phyloP scores from a whole-genome alignment of 2,888 invertebrate species.

The Andrena camellia region DNA sequence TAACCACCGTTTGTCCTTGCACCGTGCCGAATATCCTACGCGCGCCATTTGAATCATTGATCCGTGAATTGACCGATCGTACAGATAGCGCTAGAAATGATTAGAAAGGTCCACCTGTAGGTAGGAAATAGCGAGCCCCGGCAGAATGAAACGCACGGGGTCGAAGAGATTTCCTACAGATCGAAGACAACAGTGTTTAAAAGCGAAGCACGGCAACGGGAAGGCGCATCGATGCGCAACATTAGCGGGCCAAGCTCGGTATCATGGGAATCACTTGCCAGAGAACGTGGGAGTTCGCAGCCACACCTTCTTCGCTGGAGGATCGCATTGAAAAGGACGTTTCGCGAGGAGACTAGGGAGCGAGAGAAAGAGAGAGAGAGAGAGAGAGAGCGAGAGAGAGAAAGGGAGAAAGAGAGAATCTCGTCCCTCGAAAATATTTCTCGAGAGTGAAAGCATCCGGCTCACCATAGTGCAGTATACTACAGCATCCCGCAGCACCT shows the following conservation, averaged over 20 bases:
- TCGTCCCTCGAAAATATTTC: constrained; percentile 72
- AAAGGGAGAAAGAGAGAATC: constrained; percentile 36
- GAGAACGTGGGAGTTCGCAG: constrained; percentile 71
- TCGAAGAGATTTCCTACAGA: not conserved
- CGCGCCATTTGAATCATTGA: not conserved
- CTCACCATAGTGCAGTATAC: constrained; percentile 33
- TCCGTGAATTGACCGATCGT: not conserved
- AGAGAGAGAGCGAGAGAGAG: constrained; percentile 35
- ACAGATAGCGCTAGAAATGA: not conserved
- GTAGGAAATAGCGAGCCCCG: not conserved
- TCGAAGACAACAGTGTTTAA: constrained; percentile 26
- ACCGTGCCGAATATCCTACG: not conserved
- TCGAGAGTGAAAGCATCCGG: constrained; percentile 75
- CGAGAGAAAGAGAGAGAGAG: constrained; percentile 33
- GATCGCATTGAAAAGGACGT: constrained; percentile 59
- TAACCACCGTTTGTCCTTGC: not conserved
- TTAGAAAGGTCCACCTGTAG: constrained; percentile 3
- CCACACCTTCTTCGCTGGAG: constrained; percentile 67
- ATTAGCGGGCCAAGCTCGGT: constrained; percentile 34
- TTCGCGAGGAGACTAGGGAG: constrained; percentile 24
- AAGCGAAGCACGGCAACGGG: not conserved
- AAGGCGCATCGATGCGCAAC: constrained; percentile 47
- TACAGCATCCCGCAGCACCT: constrained; percentile 40
- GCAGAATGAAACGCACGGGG: not conserved
- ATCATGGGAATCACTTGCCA: constrained; percentile 68